Evolutionary conservation across 1,140 invertebrate species (phyloP), one percentile per base, ranked within the genome.

Genomic region (Musca domestica): DNA sequence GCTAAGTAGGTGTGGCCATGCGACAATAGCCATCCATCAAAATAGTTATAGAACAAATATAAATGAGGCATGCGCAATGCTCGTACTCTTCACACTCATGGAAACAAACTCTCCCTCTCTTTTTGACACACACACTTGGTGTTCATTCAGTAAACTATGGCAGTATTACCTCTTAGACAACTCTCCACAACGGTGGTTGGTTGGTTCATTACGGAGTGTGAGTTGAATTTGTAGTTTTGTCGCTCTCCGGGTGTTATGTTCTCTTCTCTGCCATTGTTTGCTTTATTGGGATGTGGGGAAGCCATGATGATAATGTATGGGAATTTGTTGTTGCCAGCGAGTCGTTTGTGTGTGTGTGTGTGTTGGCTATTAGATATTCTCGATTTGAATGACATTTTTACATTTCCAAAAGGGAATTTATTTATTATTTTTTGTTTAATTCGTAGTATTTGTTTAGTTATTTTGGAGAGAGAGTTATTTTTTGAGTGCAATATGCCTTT

Each of bases 21-120:
- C 30, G 23, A 58, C 54, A 58, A 30, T 58, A 25, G 54, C 54
- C 54, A 58, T 58, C 54, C 54, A 58, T 58, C 54, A 58, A 23
- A 58, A 58, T 30, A 4, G 27, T 30, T 30, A n/a, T n/a, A 30
- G 27, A 30, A 30, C 27, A 30, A 30, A n/a, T 27, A 30, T 30
- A 6, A n/a, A 58, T 30, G 25, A n/a, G 54, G 7, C 54, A 58
- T 58, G 54, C 54, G 54, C 54, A 25, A 5, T 25, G 1, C 23
- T 2, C 12, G 49, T n/a, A n/a, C n/a, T n/a, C n/a, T n/a, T n/a
- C n/a, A n/a, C 27, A 9, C 7, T 3, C 54, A 58, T 30, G n/a
- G 17, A 30, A 49, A 49, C 15, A 49, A n/a, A 49, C 27, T 30
- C 27, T 30, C 9, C 27, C 3, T 30, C 23, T 54, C 9, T 22